phyloP scores from a whole-genome alignment of 2,888 invertebrate genomes.

The Meteorus cinctellus region DNA sequence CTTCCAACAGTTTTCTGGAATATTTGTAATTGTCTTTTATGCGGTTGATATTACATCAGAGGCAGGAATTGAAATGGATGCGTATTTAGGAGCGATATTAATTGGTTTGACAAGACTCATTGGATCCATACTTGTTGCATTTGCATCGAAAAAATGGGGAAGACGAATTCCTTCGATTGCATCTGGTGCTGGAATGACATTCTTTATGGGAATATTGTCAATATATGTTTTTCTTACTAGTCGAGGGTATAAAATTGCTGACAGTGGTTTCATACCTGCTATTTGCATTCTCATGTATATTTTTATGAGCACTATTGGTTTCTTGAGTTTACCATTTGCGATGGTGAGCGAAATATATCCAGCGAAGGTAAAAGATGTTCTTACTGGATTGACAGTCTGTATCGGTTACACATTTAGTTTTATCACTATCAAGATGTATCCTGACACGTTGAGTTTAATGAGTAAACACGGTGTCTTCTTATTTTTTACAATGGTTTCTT shows the following conservation, averaged over 20 bases:
- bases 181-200: constrained; percentile 77
- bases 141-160: constrained; percentile 76
- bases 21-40: constrained; percentile 77
- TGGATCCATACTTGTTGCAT: constrained; percentile 73
- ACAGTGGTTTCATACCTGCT: constrained; percentile 70
- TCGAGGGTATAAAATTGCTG: constrained; percentile 58
- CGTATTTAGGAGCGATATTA: constrained; percentile 74
- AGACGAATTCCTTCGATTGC: constrained; percentile 76
- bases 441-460: constrained; percentile 70
- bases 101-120: constrained; percentile 75
- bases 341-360: constrained; percentile 77
- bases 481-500: constrained; percentile 73
- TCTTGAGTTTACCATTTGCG: constrained; percentile 77
- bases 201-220: constrained; percentile 75
- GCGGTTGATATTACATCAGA: constrained; percentile 75
- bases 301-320: constrained; percentile 75
- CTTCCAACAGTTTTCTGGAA: constrained; percentile 77
- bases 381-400: constrained; percentile 74
- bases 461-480: constrained; percentile 74
- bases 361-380: constrained; percentile 74
- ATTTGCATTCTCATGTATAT: constrained; percentile 74
- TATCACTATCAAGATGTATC: constrained; percentile 75
- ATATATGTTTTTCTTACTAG: constrained; percentile 69
- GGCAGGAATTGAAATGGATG: constrained; percentile 74
- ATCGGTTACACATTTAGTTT: constrained; percentile 76